Evolutionary conservation across 2,797 vertebrate genomes (phyloP).

Genomic region (Muraenolepis orangiensis): DNA sequence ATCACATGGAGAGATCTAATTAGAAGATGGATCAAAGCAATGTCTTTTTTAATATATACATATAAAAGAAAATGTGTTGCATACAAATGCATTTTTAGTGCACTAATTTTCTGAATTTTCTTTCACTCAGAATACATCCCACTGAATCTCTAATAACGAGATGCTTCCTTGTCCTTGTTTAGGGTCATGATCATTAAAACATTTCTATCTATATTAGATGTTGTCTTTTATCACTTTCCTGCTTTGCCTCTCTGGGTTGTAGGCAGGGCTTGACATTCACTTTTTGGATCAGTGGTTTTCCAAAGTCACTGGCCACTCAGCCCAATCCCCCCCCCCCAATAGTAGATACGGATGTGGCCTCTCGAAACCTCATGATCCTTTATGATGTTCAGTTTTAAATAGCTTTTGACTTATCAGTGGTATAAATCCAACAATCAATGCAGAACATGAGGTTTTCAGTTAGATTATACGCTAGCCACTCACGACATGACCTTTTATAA

Average conservation of each 20-base stretch:
- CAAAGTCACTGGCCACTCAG: too few relatives aligned
- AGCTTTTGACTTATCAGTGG: too few relatives aligned
- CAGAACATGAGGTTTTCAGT: too few relatives aligned
- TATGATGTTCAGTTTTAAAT: too few relatives aligned
- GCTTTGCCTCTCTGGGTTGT: neutral
- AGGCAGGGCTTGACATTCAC: too few relatives aligned
- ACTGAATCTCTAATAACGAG: neutral
- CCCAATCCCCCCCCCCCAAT: too few relatives aligned
- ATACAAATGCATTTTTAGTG: neutral
- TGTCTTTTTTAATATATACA: neutral
- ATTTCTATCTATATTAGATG: neutral
- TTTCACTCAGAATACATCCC: neutral
- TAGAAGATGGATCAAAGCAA: neutral
- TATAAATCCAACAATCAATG: too few relatives aligned
- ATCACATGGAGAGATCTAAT: neutral
- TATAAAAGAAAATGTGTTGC: neutral
- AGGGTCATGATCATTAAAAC: neutral
- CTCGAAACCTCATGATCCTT: too few relatives aligned
- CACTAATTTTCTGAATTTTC: neutral
- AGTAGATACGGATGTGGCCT: too few relatives aligned
- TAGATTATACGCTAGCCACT: too few relatives aligned
- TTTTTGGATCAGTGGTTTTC: too few relatives aligned
- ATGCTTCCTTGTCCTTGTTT: neutral
- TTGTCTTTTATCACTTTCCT: neutral
- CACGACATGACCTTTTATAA: too few relatives aligned